These are phyloP conservation scores for Myotis findleyi DNA, from an alignment of 2,797 vertebrate species.

Conservation along the genomic window DNA sequence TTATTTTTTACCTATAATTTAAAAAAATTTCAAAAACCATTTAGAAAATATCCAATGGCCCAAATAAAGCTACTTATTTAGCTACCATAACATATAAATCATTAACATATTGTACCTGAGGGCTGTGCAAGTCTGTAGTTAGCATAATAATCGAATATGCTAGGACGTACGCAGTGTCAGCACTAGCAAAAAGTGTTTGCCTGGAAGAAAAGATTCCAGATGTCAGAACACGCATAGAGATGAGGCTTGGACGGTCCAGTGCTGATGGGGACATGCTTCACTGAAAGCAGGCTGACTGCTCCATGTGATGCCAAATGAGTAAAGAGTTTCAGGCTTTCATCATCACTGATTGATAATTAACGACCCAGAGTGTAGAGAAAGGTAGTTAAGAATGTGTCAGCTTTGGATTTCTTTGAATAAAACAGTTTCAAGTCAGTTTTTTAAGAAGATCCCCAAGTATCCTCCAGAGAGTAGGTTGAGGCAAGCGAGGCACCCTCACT, in stretches of 20 bases:
- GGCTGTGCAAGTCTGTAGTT: conserved; percentile 98
- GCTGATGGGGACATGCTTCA: neutral
- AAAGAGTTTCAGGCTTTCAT: neutral
- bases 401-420: neutral
- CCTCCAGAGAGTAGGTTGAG: neutral
- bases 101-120: conserved; percentile 91
- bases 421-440: neutral
- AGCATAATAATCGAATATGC: conserved; percentile 99
- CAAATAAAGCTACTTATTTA: neutral
- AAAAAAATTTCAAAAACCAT: neutral
- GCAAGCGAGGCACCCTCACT: neutral
- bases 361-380: neutral
- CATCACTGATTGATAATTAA: neutral
- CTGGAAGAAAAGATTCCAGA: conserved; percentile 84
- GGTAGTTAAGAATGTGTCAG: neutral
- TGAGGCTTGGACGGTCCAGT: too few species aligned
- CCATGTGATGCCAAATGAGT: neutral
- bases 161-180: conserved; percentile 97
- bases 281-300: neutral
- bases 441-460: neutral
- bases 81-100: neutral
- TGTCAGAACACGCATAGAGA: neutral
- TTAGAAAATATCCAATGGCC: neutral
- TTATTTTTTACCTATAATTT: conserved; percentile 96
- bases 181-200: conserved; percentile 96